Conservation (phyloP, 2,888 invertebrate species). For the Catocala sponsa region DNA sequence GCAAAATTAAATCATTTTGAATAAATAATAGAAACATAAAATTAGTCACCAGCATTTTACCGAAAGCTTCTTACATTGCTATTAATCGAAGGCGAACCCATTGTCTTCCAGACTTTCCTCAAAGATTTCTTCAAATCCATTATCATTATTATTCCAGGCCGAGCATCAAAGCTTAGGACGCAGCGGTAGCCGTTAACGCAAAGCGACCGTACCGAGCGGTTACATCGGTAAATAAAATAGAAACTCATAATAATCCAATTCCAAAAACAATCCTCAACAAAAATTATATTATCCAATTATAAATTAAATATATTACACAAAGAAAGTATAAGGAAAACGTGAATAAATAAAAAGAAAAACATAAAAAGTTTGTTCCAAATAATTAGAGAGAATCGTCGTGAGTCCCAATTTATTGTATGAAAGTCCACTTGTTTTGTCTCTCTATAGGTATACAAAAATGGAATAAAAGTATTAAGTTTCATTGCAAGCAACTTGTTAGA, state of each 20-base stretch:
- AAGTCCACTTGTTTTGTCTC: constrained; percentile 5
- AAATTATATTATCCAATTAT: constrained; percentile 8
- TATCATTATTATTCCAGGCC: no score
- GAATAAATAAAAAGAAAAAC: constrained; percentile 9
- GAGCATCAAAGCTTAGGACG: no score
- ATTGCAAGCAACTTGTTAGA: background rate
- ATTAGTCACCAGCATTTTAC: no score
- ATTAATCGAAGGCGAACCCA: no score
- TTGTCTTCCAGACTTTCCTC: no score
- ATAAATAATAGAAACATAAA: no score
- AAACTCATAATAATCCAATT: background rate
- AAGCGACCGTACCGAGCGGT: no score
- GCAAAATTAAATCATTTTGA: no score
- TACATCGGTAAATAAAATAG: no score
- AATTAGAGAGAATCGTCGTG: constrained; percentile 10
- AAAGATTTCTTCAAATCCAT: no score
- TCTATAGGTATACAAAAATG: background rate
- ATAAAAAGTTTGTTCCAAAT: constrained; percentile 15
- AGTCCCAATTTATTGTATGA: constrained; percentile 11
- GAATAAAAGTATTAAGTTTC: background rate
- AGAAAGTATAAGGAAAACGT: constrained; percentile 1
- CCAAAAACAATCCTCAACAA: constrained; percentile 1
- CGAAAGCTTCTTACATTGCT: no score
- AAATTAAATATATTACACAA: constrained; percentile 11
- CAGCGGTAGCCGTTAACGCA: no score